Evolutionary conservation across 2,797 vertebrate genomes (phyloP).

Genomic region (Chaetodon trifasciatus): DNA sequence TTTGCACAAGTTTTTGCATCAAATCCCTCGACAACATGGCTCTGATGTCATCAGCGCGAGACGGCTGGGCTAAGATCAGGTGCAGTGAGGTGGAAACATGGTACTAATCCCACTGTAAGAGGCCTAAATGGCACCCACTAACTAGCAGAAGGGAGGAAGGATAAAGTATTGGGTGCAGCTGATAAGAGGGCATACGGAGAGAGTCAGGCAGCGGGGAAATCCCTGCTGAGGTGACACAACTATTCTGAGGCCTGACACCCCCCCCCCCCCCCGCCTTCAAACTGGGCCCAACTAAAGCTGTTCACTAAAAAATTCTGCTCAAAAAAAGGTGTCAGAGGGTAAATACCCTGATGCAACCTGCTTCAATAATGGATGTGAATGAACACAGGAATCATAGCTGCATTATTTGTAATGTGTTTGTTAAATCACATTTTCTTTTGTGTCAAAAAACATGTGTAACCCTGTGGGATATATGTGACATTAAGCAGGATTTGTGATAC

Average conservation of each 20-base stretch:
- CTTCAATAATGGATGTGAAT: not conserved
- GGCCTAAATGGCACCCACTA: conserved; percentile 50
- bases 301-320: conserved; percentile 18
- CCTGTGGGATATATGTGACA: conserved; percentile 45
- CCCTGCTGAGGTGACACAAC: conserved; percentile 55
- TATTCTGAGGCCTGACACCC: conserved; percentile 30
- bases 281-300: conserved; percentile 16
- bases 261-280: not conserved
- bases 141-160: conserved; percentile 28
- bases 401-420: conserved; percentile 13
- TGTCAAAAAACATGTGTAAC: conserved; percentile 7
- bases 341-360: conserved; percentile 6
- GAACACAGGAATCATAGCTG: not conserved
- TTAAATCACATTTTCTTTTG: not conserved
- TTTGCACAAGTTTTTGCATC: conserved; percentile 29
- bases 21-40: conserved; percentile 49
- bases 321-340: conserved; percentile 2
- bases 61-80: conserved; percentile 57
- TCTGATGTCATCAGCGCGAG: conserved; percentile 63
- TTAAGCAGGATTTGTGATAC: conserved; percentile 43
- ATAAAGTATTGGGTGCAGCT: conserved; percentile 43
- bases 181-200: conserved; percentile 51
- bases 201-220: conserved; percentile 59
- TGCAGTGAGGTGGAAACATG: conserved; percentile 43
- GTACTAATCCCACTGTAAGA: conserved; percentile 63